Evolutionary conservation across 2,888 invertebrate species (phyloP), one percentile per base, ranked within the genome.

Genomic region (Andricus curvator): DNA sequence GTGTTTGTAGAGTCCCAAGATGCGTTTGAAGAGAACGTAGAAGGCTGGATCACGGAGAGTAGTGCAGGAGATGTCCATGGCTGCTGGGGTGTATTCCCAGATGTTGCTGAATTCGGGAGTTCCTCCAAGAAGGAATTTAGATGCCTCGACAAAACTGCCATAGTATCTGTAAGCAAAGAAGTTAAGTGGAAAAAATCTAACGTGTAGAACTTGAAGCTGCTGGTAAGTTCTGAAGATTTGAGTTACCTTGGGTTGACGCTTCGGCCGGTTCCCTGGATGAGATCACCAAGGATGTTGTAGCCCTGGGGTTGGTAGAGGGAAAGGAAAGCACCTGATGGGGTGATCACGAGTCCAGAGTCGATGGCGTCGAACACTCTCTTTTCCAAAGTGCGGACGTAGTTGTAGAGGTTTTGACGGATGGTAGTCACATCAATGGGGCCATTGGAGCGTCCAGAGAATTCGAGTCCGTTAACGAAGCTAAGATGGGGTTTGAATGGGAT

Each of bases 11-110:
- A 96, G 8, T 37, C 37, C 37, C 9, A 37, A 37, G 1, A 37
- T 93, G 83, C 94, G 94, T 89, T 95, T 95, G 94, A 93, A 94
- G 80, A 96, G 93, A 90, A 95, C 94, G 92, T 95, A 96, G 94
- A 95, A 96, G 48, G 95, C 95, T 11, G 96, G 96, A 88, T 96
- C 96, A 78, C 95, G 94, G 29, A 95, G 92, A 9, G 94, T 93
- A 13, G 96, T 95, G 88, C 95, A 95, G 87, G 94, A 94, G 86
- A 96, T 94, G 88, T 96, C 95, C 84, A 96, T 91, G 9, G 93
- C 94, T 20, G 96, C 95, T 60, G 96, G 96, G 0, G 93, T 92
- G 79, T 94, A 93, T 81, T 94, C 91, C 83, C 86, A 89, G 81
- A 91, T 91, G 85, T 88, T 89, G 20, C 86, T 80, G 41, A 82